Evolutionary conservation across 2,797 vertebrate genomes (phyloP), one percentile per base, ranked within the genome.

Genomic region (Sorex maritimensis): DNA sequence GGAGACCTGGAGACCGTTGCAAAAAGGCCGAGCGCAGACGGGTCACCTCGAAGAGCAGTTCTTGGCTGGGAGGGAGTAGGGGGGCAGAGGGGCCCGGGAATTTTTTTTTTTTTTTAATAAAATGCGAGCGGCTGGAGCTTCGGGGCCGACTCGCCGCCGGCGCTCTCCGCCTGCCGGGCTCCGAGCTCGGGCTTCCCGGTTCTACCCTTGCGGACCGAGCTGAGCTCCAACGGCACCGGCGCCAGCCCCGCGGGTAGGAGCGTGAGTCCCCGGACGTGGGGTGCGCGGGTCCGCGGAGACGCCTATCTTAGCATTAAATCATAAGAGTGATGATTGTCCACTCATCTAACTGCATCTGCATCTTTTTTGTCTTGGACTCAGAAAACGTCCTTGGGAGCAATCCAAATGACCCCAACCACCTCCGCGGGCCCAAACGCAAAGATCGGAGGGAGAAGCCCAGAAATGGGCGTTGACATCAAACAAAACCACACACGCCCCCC

Each of bases 331-430:
- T 4, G 19, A 58, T 30, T 55, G 73, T 61, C 78, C 34, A 15
- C 81, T 34, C n/a, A 34, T 74, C 69, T 23, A 23, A 28, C 74
- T 95, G 79, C n/a, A 46, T 41, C 23, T 41, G 49, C 58, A 81
- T 86, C 55, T 52, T 95, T 95, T 97, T 91, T 90, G 93, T 83
- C 90, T 65, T 14, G 12, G 81, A 82, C 87, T 91, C 81, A 26
- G 46, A 73, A 96, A 88, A 79, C 8, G 80, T 93, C 91, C 79
- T 93, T 93, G 87, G 41, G 71, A 93, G 63, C 92, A 41, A 84
- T 55, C 73, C 94, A 88, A 71, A 92, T 46, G 84, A 91, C 88
- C 72, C 85, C 88, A 88, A 71, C 63, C 75, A 80, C 84, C 81
- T 65, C 58, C 23, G 23, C 86, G 79, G 55, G 46, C 73, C 94